Conservation (phyloP, 1,140 invertebrate species). For the Platyura marginata region DNA sequence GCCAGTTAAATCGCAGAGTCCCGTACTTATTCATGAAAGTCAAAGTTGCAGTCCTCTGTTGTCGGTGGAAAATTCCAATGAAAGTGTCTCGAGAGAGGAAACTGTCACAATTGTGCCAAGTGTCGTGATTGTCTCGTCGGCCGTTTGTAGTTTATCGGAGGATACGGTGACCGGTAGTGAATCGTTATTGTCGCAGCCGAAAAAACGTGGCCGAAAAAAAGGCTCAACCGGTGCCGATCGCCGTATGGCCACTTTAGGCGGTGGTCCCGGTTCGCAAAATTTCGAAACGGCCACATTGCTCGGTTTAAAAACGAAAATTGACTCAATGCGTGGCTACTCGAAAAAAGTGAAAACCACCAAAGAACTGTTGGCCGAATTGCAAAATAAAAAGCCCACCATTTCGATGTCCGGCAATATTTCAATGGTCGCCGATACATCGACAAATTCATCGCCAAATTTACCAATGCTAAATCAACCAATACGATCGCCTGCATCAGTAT, state of each 20-base stretch:
- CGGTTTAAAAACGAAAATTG: constrained; percentile 39
- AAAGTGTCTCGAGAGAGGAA: not conserved
- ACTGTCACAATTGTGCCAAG: not conserved
- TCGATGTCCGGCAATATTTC: constrained; percentile 1
- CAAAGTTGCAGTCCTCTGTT: not conserved
- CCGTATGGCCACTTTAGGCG: constrained; percentile 7
- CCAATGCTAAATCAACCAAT: not conserved
- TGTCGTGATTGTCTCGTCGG: too few species aligned
- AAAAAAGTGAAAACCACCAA: constrained; percentile 71
- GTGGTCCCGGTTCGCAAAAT: constrained; percentile 20
- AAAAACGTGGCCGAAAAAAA: constrained; percentile 46
- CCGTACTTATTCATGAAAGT: too few species aligned
- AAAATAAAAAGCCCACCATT: constrained; percentile 32
- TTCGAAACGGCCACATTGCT: constrained; percentile 29
- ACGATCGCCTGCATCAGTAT: not conserved
- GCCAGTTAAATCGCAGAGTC: too few species aligned
- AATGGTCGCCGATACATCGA: not conserved
- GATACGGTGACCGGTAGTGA: not conserved
- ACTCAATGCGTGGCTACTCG: constrained; percentile 30
- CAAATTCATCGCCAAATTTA: not conserved
- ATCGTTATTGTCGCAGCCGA: not conserved
- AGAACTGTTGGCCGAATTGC: constrained; percentile 58
- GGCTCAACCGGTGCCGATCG: constrained; percentile 38
- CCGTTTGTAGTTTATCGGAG: not conserved
- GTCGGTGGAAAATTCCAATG: not conserved